These are phyloP conservation scores for Tachysurus fulvidraco DNA, from an alignment of 2,113 vertebrate species.

Conservation along the genomic window DNA sequence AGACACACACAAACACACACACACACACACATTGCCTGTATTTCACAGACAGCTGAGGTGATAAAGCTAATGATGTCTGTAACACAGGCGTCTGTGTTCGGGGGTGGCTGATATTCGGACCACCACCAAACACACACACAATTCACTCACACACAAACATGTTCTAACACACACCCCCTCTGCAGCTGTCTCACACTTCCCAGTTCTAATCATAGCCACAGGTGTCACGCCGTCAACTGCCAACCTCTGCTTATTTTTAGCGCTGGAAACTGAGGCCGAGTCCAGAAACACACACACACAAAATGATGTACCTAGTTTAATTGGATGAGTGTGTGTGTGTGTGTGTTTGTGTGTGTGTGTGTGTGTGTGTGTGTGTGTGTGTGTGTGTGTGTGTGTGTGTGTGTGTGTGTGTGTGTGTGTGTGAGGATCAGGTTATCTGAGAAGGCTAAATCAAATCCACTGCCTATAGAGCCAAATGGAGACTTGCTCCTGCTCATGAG, in stretches of 20 bases:
- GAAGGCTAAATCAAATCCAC: constrained; percentile 57
- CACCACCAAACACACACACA: constrained; percentile 51
- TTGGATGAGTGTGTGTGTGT: constrained; percentile 52
- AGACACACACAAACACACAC: constrained; percentile 1
- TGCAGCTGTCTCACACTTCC: constrained; percentile 60
- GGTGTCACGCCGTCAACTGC: constrained; percentile 63
- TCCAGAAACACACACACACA: neutral
- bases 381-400: constrained; percentile 45
- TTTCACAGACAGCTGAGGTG: neutral
- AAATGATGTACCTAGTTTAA: constrained; percentile 43
- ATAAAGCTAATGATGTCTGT: neutral
- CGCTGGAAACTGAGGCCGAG: constrained; percentile 54
- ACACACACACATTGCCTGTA: neutral
- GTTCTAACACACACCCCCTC: neutral
- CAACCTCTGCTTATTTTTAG: constrained; percentile 61
- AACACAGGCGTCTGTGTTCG: constrained; percentile 38
- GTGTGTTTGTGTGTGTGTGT: constrained; percentile 45
- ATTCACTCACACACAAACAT: neutral
- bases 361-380: constrained; percentile 46
- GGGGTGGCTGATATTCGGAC: constrained; percentile 32
- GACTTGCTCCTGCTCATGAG: constrained; percentile 12
- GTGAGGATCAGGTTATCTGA: constrained; percentile 51
- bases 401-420: constrained; percentile 40
- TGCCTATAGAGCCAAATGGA: constrained; percentile 44
- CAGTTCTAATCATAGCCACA: constrained; percentile 66